phyloP scores from a whole-genome alignment of 2,797 vertebrate species.

The Spheniscus humboldti region DNA sequence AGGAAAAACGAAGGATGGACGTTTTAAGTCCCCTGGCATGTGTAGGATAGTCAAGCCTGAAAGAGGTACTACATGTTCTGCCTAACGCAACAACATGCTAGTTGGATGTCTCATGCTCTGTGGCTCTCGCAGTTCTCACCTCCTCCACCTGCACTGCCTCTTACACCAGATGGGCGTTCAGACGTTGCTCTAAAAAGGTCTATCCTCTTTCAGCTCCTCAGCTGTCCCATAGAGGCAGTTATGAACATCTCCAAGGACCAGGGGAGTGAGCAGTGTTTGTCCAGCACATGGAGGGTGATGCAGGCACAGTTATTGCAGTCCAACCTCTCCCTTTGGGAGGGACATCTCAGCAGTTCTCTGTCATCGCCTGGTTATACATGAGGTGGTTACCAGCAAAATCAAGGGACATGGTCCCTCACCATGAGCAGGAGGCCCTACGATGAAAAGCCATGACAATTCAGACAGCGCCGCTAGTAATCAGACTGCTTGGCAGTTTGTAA shows the following conservation, averaged over 20 bases:
- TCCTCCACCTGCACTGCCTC: not conserved
- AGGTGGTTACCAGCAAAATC: not conserved
- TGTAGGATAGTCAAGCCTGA: not conserved
- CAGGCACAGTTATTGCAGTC: not conserved
- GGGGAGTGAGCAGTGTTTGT: not conserved
- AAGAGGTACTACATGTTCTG: not conserved
- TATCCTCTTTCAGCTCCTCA: not conserved
- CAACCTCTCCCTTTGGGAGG: not conserved
- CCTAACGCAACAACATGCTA: not conserved
- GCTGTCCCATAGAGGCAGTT: not conserved
- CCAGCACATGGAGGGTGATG: not conserved
- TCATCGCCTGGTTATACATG: not conserved
- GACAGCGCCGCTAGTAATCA: not conserved
- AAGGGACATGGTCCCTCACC: fast-evolving
- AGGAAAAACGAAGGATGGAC: not conserved
- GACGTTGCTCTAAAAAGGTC: not conserved
- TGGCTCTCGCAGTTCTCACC: not conserved
- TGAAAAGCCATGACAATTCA: not conserved
- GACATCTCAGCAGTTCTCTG: not conserved
- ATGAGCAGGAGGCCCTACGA: not conserved
- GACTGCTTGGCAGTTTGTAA: not conserved
- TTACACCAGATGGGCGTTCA: not conserved
- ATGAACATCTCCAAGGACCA: not conserved
- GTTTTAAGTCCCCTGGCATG: not conserved
- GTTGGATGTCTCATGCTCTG: fast-evolving